phyloP scores from a whole-genome alignment of 2,113 vertebrate genomes.

The Orthochromis indermauri region DNA sequence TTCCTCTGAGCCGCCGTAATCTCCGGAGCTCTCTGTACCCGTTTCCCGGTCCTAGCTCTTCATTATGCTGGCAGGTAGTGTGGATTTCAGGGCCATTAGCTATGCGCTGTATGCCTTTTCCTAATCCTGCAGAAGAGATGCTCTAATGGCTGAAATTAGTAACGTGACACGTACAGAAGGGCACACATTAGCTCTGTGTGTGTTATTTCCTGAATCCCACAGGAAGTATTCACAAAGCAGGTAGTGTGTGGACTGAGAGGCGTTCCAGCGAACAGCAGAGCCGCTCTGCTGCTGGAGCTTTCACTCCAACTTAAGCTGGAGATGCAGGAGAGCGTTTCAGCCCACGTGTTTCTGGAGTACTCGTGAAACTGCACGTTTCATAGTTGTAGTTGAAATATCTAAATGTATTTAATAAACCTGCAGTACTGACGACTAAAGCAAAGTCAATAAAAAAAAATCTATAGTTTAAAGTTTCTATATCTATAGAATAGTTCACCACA shows the following conservation, averaged over 20 bases:
- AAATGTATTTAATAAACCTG: not conserved
- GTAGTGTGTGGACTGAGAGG: not conserved
- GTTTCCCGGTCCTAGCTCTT: not conserved
- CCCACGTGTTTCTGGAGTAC: rapidly evolving
- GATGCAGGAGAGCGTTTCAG: not conserved
- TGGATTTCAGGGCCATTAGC: not conserved
- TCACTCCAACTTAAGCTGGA: not conserved
- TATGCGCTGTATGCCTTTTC: not conserved
- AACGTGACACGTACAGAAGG: not conserved
- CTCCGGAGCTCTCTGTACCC: not conserved
- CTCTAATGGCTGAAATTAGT: constrained; percentile 14
- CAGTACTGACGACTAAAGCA: not conserved
- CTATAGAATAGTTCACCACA: not conserved
- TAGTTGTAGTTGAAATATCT: not conserved
- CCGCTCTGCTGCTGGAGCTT: not conserved
- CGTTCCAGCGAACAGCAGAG: not conserved
- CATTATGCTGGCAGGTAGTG: not conserved
- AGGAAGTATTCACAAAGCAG: constrained; percentile 4
- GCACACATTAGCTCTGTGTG: not conserved
- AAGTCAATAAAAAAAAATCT: not conserved
- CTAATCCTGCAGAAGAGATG: constrained; percentile 2
- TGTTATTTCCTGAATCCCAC: not conserved
- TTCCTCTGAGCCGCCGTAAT: not conserved
- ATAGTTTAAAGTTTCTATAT: not conserved
- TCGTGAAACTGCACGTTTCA: not conserved